Percentiles rank a stretch among this genome's conserved stretches.
Conservation (phyloP, 2,888 invertebrate species). For the Sesia apiformis region DNA sequence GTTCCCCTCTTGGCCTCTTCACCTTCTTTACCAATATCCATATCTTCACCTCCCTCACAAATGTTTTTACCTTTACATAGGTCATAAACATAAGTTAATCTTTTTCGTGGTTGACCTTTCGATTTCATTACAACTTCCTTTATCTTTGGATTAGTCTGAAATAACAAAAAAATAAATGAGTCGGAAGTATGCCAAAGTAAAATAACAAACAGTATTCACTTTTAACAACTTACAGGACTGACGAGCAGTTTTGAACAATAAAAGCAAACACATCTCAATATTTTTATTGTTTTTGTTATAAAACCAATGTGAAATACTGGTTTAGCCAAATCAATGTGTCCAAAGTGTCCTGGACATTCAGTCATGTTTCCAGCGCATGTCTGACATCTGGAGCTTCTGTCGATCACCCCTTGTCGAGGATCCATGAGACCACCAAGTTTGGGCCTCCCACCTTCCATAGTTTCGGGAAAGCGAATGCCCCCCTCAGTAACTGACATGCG, state of each 20-base stretch:
- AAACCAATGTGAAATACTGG: conserved; percentile 99
- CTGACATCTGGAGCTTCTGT: conserved; percentile 93
- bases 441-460: conserved; percentile 98
- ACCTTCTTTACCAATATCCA: conserved; percentile 91
- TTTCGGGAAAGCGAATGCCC: conserved; percentile 96
- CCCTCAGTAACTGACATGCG: conserved; percentile 99
- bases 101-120: conserved; percentile 95
- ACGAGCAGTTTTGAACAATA: conserved; percentile 98
- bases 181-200: too few relatives aligned
- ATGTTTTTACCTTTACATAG: conserved; percentile 98
- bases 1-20: conserved; percentile 75
- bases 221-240: conserved; percentile 83
- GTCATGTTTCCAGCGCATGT: conserved; percentile 98
- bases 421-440: conserved; percentile 99
- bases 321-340: conserved; percentile 97
- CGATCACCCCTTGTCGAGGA: conserved; percentile 98
- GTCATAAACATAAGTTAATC: conserved; percentile 96
- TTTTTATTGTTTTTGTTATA: conserved; percentile 96
- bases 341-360: conserved; percentile 99
- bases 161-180: conserved; percentile 11
- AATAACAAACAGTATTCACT: neutral
- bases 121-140: conserved; percentile 96
- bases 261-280: conserved; percentile 98
- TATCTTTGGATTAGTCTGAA: conserved; percentile 90
- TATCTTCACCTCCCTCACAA: conserved; percentile 98